These are phyloP conservation scores for Triops cancriformis DNA, from an alignment of 1,140 invertebrate species.

Conservation along the genomic window DNA sequence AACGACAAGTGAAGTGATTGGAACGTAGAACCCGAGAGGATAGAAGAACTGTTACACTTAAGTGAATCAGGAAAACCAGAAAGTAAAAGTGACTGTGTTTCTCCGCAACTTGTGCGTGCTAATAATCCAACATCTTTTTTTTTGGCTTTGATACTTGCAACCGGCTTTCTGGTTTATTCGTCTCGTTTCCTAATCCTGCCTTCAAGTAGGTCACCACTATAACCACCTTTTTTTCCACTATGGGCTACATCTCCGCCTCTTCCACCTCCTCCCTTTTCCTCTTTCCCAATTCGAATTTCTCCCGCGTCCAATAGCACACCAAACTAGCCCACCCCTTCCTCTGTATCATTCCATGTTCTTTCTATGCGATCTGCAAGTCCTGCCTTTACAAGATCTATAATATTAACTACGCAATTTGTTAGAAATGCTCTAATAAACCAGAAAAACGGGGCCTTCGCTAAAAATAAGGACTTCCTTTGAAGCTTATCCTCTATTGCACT, in stretches of 20 bases:
- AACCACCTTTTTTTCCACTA: neutral
- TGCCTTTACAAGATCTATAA: neutral
- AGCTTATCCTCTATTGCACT: neutral
- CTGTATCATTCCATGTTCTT: neutral
- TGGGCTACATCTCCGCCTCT: neutral
- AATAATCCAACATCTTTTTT: neutral
- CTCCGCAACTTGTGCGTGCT: neutral
- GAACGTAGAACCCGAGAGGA: too few species aligned
- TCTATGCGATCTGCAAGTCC: neutral
- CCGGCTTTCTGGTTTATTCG: neutral
- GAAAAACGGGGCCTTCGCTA: too few species aligned
- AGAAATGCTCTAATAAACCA: too few species aligned
- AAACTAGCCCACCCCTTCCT: neutral
- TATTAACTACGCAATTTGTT: neutral
- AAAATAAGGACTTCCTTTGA: neutral
- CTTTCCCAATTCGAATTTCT: neutral
- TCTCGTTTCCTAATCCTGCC: constrained; percentile 9
- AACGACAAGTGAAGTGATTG: too few species aligned
- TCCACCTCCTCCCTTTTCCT: neutral
- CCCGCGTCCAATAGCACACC: neutral
- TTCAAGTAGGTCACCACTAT: constrained; percentile 10
- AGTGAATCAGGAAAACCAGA: neutral
- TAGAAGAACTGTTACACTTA: neutral
- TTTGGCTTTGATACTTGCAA: neutral
- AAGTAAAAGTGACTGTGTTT: constrained; percentile 1